Evolutionary conservation across 2,113 vertebrate species (phyloP), one percentile per base, ranked within the genome.

Genomic region (Montifringilla adamsi): DNA sequence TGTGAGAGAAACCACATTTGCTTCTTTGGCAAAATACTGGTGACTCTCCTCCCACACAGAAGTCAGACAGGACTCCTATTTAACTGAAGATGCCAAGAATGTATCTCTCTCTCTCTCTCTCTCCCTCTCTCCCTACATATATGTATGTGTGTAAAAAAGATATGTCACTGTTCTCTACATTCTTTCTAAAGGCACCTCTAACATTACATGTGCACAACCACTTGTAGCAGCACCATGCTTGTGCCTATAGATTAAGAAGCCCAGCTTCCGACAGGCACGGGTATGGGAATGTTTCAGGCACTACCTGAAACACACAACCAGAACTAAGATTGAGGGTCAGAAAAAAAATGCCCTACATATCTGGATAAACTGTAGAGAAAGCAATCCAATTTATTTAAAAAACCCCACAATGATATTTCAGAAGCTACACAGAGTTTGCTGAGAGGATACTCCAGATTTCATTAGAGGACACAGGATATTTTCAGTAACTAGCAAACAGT

Each of bases 1-100:
- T 88, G 74, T 87, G 75, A 89, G 63, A 93, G 60, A 95, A 95
- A 93, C 63, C 82, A 91, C 86, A 92, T 95, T 89, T 95, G 83
- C 60, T 88, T 62, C 69, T 83, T 80, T 63, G 86, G 83, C 66
- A 87, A 89, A 94, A 86, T 0, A 0, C 0, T 70, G 86, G 89
- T 73, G 93, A 94, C 93, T 84, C 80, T 93, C 63, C 74, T 97
- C 90, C 84, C 79, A 90, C 12, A 0, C 1, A 78, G 53, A 89
- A 88, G 35, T 78, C 76, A 91, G 75, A 94, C 73, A 80, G 52
- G 50, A 68, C 66, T 95, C 39, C 46, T 64, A 44, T 44, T 95
- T 90, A 73, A 56, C 37, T 62, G 53, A 76, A 82, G 78, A 93
- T 59, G 55, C 70, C 91, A 95, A 94, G 63, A 91, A 79, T 1